Evolutionary conservation across 2,113 vertebrate genomes (phyloP).

Genomic region (Numida meleagris): DNA sequence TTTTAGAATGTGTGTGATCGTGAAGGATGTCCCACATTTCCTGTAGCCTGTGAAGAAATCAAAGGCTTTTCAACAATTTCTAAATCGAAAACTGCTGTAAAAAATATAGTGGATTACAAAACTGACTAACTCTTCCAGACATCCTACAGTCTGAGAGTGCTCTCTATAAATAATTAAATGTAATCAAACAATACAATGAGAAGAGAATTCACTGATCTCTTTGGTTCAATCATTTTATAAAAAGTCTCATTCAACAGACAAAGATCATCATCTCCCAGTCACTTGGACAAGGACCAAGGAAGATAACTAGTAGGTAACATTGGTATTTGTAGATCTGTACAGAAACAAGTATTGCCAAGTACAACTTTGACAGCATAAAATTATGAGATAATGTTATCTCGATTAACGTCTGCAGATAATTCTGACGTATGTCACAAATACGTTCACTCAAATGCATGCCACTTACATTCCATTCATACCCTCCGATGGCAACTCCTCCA

Average conservation of each 20-base stretch:
- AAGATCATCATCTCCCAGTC: neutral
- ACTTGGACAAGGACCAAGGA: neutral
- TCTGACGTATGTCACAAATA: neutral
- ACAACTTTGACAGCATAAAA: neutral
- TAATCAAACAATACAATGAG: neutral
- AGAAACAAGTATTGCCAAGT: neutral
- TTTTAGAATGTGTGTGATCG: neutral
- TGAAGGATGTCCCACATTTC: neutral
- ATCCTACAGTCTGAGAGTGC: neutral
- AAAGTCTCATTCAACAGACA: neutral
- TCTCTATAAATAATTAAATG: neutral
- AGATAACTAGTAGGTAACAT: neutral
- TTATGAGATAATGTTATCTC: neutral
- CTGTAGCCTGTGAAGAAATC: neutral
- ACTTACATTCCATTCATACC: conserved; percentile 96
- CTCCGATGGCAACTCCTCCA: conserved; percentile 86
- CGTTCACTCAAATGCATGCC: neutral
- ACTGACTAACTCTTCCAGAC: neutral
- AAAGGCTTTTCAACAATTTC: neutral
- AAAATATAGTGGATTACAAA: neutral
- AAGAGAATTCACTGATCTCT: neutral
- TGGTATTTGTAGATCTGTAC: neutral
- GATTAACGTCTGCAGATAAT: neutral
- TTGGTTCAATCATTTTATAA: neutral
- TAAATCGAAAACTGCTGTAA: neutral